A percentile compares a stretch with the other conserved stretches of the same genome.
Evolutionary conservation across 2,888 invertebrate species (phyloP).

Genomic region (Acleris laterana): DNA sequence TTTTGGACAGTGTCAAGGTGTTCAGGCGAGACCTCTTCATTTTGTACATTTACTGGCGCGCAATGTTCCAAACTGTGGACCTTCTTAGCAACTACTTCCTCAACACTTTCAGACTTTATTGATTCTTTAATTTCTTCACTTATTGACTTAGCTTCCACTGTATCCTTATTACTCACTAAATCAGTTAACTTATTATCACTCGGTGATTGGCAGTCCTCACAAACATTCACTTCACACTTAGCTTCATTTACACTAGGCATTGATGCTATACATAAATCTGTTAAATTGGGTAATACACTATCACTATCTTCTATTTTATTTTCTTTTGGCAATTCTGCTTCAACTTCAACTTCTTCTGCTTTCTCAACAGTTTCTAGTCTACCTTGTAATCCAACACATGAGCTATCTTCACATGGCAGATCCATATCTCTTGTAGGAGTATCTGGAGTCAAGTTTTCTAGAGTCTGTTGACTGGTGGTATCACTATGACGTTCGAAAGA

Average conservation of each 20-base stretch:
- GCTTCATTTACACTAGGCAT: constrained; percentile 74
- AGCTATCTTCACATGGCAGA: constrained; percentile 43
- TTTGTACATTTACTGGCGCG: constrained; percentile 31
- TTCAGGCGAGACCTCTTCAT: constrained; percentile 23
- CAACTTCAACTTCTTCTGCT: constrained; percentile 13
- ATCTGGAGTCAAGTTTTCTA: constrained; percentile 76
- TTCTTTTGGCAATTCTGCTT: constrained; percentile 70
- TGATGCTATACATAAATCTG: constrained; percentile 73
- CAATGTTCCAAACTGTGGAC: constrained; percentile 22
- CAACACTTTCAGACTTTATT: constrained; percentile 25
- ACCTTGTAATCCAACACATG: constrained; percentile 17
- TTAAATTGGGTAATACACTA: constrained; percentile 71
- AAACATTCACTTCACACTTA: constrained; percentile 67
- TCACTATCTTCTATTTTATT: constrained; percentile 62
- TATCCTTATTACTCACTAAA: constrained; percentile 60
- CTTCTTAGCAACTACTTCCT: constrained; percentile 25
- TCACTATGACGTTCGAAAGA: constrained; percentile 78
- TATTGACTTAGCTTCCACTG: constrained; percentile 77
- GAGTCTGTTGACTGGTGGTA: constrained; percentile 70
- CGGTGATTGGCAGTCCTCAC: constrained; percentile 75
- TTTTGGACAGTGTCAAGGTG: constrained; percentile 17
- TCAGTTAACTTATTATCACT: constrained; percentile 74
- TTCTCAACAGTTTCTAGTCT: constrained; percentile 19
- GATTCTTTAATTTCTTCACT: constrained; percentile 30
- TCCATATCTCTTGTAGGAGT: constrained; percentile 72